Evolutionary conservation across 1,140 invertebrate genomes (phyloP).

Genomic region (Microplitis mediator): DNA sequence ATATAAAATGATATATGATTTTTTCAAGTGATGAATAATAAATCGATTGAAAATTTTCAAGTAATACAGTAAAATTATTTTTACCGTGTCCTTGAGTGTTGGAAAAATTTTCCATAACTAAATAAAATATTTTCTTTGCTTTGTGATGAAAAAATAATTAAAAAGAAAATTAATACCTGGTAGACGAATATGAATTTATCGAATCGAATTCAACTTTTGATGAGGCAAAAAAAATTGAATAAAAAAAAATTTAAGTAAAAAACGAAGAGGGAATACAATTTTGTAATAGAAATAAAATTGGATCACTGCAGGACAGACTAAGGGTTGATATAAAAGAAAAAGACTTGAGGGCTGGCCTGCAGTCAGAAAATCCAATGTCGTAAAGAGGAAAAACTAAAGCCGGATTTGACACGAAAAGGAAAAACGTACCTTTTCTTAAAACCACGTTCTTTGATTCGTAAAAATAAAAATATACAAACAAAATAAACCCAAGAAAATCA

Average conservation of each 20-base stretch:
- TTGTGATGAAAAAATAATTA: too few species aligned
- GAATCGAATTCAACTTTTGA: neutral
- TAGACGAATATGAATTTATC: neutral
- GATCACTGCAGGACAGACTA: constrained; percentile 15
- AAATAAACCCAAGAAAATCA: too few species aligned
- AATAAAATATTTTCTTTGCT: too few species aligned
- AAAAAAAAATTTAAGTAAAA: neutral
- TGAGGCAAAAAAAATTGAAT: neutral
- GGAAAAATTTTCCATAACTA: too few species aligned
- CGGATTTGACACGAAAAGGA: neutral
- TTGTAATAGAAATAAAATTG: constrained; percentile 19
- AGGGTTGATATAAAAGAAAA: constrained; percentile 5
- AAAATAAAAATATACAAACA: too few species aligned
- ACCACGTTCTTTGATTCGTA: too few species aligned
- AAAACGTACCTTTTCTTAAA: neutral
- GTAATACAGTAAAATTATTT: too few species aligned
- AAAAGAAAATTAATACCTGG: too few species aligned
- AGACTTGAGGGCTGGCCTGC: neutral
- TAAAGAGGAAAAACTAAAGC: constrained; percentile 15
- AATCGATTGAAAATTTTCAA: too few species aligned
- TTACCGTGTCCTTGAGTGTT: too few species aligned
- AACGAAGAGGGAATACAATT: constrained; percentile 6
- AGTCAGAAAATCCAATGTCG: constrained; percentile 13
- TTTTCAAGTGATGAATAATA: too few species aligned
- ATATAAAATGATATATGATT: too few species aligned